Evolutionary conservation across 2,888 invertebrate species (phyloP).

Genomic region (Pseudococcus viburni): DNA sequence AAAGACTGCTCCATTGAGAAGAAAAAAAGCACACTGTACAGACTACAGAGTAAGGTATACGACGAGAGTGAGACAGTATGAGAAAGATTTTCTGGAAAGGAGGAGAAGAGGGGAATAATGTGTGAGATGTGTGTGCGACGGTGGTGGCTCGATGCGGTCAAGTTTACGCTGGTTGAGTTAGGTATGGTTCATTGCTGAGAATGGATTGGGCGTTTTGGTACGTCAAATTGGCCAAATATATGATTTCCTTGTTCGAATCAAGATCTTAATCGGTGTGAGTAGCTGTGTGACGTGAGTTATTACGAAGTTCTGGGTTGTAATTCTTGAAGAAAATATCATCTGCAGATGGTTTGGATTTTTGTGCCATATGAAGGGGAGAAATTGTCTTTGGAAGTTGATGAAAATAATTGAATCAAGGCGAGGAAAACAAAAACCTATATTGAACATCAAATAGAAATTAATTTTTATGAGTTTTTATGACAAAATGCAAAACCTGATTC

Average conservation of each 20-base stretch:
- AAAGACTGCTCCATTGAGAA: conserved; percentile 6
- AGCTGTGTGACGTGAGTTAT: neutral
- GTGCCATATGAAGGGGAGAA: no score
- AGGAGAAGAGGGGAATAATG: neutral
- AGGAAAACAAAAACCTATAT: no score
- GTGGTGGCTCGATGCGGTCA: neutral
- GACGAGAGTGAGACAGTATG: no score
- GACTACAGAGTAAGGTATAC: no score
- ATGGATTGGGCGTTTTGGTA: conserved; percentile 14
- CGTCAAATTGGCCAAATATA: neutral
- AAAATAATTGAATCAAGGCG: no score
- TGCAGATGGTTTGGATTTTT: no score
- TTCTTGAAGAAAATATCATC: no score
- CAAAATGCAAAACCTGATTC: no score
- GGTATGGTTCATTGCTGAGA: neutral
- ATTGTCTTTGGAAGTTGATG: no score
- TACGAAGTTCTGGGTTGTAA: neutral
- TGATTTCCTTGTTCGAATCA: neutral
- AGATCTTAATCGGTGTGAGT: neutral
- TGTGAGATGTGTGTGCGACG: neutral
- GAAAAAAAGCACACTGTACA: neutral
- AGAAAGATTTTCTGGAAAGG: no score
- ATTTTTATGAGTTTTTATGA: no score
- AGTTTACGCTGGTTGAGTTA: conserved; percentile 1
- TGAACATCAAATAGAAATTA: no score